Conservation (phyloP, 2,888 invertebrate genomes). For the Scelioninae gen. 2 region DNA sequence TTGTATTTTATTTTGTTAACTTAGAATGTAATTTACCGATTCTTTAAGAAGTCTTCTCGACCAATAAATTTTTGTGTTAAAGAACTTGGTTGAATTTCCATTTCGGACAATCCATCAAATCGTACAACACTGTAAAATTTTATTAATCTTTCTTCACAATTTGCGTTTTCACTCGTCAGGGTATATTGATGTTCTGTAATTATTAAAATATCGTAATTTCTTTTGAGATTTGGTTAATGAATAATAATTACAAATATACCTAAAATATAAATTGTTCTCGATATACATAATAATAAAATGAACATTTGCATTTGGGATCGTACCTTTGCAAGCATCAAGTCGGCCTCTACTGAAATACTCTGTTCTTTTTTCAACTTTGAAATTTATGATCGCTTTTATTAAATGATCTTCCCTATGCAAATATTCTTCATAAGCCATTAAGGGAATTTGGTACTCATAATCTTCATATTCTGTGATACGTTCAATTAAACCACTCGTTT, state of each 20-base stretch:
- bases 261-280: too few relatives aligned
- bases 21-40: not conserved
- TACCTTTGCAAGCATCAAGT: constrained; percentile 83
- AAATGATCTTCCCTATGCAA: constrained; percentile 82
- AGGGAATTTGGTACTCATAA: constrained; percentile 77
- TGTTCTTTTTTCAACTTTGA: constrained; percentile 76
- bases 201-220: constrained; percentile 44
- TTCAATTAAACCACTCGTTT: constrained; percentile 83
- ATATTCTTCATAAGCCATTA: constrained; percentile 68
- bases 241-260: too few relatives aligned
- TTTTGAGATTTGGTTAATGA: too few relatives aligned
- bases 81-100: not conserved
- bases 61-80: not conserved
- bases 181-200: constrained; percentile 17
- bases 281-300: too few relatives aligned
- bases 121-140: constrained; percentile 71
- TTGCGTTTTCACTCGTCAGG: not conserved
- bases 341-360: constrained; percentile 83
- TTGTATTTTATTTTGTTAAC: too few relatives aligned
- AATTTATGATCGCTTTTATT: constrained; percentile 77
- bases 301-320: too few relatives aligned
- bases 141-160: constrained; percentile 70
- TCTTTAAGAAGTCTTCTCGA: constrained; percentile 6
- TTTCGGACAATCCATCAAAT: constrained; percentile 6
- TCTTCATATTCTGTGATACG: constrained; percentile 80